These are phyloP conservation scores for Phocoena phocoena DNA, from an alignment of 2,113 vertebrate genomes.

Conservation along the genomic window DNA sequence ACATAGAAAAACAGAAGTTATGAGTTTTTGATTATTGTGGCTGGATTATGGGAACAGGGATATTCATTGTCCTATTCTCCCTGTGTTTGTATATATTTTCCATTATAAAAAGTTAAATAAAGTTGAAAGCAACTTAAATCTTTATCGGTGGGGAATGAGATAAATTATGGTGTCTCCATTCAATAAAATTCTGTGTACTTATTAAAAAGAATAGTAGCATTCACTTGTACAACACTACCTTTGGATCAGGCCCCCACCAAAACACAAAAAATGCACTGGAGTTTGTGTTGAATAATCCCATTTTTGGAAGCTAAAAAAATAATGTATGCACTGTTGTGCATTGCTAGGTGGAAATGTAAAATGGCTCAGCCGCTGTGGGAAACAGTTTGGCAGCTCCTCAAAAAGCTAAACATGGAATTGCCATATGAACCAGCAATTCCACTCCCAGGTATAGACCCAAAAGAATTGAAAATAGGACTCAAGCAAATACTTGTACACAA, in stretches of 20 bases:
- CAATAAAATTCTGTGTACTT: neutral
- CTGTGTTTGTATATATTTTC: neutral
- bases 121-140: neutral
- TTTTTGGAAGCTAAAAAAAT: neutral
- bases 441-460: too few relatives aligned
- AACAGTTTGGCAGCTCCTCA: neutral
- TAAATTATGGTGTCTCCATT: neutral
- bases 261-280: neutral
- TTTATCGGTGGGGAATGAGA: neutral
- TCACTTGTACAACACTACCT: neutral
- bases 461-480: neutral
- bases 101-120: neutral
- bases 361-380: neutral
- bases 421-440: neutral
- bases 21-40: neutral
- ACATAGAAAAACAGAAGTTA: neutral
- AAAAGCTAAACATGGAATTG: neutral
- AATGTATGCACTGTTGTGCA: neutral
- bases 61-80: neutral
- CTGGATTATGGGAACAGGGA: neutral
- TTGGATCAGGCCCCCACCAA: neutral
- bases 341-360: neutral
- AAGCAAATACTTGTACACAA: neutral
- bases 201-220: neutral
- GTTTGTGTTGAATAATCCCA: neutral